phyloP scores from a whole-genome alignment of 2,888 invertebrate genomes.

The Pelosia muscerda region DNA sequence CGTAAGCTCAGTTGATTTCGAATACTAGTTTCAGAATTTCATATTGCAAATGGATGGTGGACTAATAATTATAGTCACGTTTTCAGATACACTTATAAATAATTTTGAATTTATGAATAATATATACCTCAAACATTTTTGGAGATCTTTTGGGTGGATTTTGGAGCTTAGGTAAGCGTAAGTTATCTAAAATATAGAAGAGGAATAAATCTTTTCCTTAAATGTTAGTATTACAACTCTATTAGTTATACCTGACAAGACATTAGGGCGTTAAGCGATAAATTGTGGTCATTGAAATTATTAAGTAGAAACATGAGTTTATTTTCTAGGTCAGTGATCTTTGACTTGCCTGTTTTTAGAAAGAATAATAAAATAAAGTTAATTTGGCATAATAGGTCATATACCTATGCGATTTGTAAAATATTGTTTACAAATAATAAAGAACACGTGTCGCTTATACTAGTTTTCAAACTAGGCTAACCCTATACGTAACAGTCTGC shows the following conservation, averaged over 20 bases:
- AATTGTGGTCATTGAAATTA: neutral
- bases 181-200: neutral
- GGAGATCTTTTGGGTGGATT: too few relatives aligned
- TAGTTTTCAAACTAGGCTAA: neutral
- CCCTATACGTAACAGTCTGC: neutral
- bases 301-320: constrained; percentile 1
- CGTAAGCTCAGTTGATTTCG: too few relatives aligned
- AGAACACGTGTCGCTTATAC: neutral
- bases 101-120: neutral
- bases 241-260: constrained; percentile 8
- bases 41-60: too few relatives aligned
- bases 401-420: neutral
- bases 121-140: too few relatives aligned
- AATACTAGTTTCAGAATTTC: too few relatives aligned
- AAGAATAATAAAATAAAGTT: neutral
- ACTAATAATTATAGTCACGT: too few relatives aligned
- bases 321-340: neutral
- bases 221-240: constrained; percentile 7
- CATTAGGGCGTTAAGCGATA: constrained; percentile 6
- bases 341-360: neutral
- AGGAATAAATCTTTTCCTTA: neutral
- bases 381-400: neutral
- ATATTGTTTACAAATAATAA: neutral
- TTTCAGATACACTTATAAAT: too few relatives aligned
- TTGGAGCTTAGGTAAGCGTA: too few relatives aligned